Evolutionary conservation across 2,797 vertebrate species (phyloP).

Genomic region (Gobio occitaniae): DNA sequence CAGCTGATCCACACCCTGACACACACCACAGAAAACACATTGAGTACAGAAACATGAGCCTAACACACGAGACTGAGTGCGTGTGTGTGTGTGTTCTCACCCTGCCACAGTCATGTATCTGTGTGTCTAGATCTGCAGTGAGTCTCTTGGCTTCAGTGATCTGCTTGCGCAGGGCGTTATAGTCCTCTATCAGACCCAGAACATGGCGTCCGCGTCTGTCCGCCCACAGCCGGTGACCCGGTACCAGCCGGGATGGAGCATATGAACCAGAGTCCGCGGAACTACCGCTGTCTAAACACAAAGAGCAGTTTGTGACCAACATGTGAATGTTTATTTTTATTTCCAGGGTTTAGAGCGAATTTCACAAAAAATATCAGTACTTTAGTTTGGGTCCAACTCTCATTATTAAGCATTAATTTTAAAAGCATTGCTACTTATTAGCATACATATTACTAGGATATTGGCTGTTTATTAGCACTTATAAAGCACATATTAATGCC

Average conservation of each 20-base stretch:
- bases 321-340: neutral
- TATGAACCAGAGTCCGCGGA: slow-evolving; percentile 67
- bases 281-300: slow-evolving; percentile 69
- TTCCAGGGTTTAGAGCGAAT: neutral
- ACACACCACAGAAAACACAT: slow-evolving; percentile 5
- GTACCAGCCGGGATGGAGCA: slow-evolving; percentile 78
- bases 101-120: slow-evolving; percentile 75
- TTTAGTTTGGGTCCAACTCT: no score
- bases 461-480: no score
- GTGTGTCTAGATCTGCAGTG: slow-evolving; percentile 77
- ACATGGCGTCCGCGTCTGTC: slow-evolving; percentile 83
- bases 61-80: neutral
- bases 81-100: slow-evolving; percentile 53
- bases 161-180: slow-evolving; percentile 86
- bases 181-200: slow-evolving; percentile 89
- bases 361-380: neutral
- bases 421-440: no score
- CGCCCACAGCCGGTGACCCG: slow-evolving; percentile 86
- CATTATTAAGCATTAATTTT: no score
- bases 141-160: slow-evolving; percentile 84
- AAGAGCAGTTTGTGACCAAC: slow-evolving; percentile 1
- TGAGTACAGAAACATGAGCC: neutral
- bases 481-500: no score
- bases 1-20: slow-evolving; percentile 72
- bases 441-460: no score